Conservation (phyloP, 2,888 invertebrate species). For the Coecobrya sp. region DNA sequence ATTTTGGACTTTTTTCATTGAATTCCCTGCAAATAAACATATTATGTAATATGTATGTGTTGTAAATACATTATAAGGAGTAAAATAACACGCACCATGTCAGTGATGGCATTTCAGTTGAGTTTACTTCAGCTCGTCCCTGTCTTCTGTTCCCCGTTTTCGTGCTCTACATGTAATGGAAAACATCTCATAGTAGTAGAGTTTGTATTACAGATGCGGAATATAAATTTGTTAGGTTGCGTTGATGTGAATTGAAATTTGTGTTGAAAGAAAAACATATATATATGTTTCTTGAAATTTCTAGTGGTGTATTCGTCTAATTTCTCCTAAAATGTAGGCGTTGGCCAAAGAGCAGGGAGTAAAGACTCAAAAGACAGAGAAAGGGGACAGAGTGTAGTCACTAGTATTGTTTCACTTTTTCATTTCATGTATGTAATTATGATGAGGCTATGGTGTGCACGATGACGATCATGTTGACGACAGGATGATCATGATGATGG, state of each 20-base stretch:
- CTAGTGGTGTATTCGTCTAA: too few relatives aligned
- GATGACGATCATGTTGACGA: conserved; percentile 4
- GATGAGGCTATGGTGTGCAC: not conserved
- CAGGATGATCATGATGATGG: conserved; percentile 32
- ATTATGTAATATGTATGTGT: too few relatives aligned
- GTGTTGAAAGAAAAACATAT: too few relatives aligned
- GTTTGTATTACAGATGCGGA: too few relatives aligned
- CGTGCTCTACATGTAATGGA: too few relatives aligned
- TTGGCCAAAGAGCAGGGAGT: not conserved
- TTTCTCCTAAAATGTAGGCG: not conserved
- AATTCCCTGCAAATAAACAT: not conserved
- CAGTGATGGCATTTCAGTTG: not conserved
- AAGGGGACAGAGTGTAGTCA: not conserved
- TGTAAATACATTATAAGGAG: not conserved
- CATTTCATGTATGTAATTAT: conserved; percentile 42
- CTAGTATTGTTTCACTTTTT: conserved; percentile 26
- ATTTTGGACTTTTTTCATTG: conserved; percentile 5
- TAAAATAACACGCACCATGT: not conserved
- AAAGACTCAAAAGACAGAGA: not conserved
- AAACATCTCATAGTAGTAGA: too few relatives aligned
- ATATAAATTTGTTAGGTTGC: too few relatives aligned
- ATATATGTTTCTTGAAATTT: too few relatives aligned
- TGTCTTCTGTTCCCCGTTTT: too few relatives aligned
- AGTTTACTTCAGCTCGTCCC: too few relatives aligned
- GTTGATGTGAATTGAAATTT: too few relatives aligned